These are phyloP conservation scores for Leuciscus waleckii DNA, from an alignment of 2,797 vertebrate genomes.

Conservation along the genomic window DNA sequence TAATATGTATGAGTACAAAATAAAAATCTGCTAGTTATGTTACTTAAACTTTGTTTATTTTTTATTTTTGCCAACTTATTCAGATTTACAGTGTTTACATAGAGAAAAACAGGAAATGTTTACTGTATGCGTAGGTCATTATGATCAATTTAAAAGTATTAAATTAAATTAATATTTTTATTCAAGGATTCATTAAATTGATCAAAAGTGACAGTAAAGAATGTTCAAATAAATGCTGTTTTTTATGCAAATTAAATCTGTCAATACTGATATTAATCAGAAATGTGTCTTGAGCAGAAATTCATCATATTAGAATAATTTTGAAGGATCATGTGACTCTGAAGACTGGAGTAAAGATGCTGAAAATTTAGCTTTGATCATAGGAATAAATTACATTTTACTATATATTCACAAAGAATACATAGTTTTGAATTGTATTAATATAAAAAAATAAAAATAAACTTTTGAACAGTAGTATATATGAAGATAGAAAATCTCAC, in stretches of 20 bases:
- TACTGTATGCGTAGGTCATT: neutral
- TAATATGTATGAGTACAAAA: no score
- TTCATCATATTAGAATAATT: no score
- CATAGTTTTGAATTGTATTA: neutral
- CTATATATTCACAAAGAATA: neutral
- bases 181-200: neutral
- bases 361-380: neutral
- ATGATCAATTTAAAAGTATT: no score
- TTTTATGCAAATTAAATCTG: no score
- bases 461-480: neutral
- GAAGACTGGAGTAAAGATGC: neutral
- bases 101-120: neutral
- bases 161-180: neutral
- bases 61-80: no score
- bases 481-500: neutral
- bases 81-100: neutral
- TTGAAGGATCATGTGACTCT: conserved; percentile 7
- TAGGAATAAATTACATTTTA: neutral
- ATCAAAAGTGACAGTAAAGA: neutral
- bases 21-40: no score
- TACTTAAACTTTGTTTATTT: no score
- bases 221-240: neutral
- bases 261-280: neutral
- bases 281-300: neutral
- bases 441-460: neutral